Conservation (phyloP, 30 jellyfish, hydroid and myxozoan species). For the Cassiopea andromeda region DNA sequence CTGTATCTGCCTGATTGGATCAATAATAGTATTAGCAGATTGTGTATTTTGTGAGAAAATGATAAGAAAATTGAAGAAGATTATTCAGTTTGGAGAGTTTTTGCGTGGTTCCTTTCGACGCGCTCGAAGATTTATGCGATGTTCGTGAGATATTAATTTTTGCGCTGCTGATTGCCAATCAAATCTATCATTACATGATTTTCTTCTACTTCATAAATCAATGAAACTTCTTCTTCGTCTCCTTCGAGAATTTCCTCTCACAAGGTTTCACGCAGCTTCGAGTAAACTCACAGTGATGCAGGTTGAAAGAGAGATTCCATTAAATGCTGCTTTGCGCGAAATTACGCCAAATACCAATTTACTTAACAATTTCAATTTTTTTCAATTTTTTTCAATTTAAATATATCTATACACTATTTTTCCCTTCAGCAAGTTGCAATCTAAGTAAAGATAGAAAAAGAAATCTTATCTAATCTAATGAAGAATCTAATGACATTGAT, state of each 20-base stretch:
- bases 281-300: neutral
- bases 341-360: too few relatives aligned
- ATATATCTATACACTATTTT: too few relatives aligned
- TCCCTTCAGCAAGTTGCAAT: too few relatives aligned
- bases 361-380: too few relatives aligned
- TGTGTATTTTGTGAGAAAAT: neutral
- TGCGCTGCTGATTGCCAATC: conserved; percentile 39
- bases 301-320: too few relatives aligned
- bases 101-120: conserved; percentile 40
- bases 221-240: conserved; percentile 7
- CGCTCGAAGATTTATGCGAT: neutral
- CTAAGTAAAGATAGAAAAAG: too few relatives aligned
- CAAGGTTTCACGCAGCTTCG: conserved; percentile 14
- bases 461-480: too few relatives aligned
- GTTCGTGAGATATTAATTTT: conserved; percentile 23
- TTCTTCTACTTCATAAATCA: conserved; percentile 57
- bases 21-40: neutral
- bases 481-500: too few relatives aligned
- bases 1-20: neutral
- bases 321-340: too few relatives aligned
- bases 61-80: neutral
- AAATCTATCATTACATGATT: conserved; percentile 65
- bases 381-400: too few relatives aligned
- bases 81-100: conserved; percentile 1
- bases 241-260: conserved; percentile 19